Base-by-base conservation (phyloP, 2,888 invertebrate genomes). In the Orgyia antiqua region DNA sequence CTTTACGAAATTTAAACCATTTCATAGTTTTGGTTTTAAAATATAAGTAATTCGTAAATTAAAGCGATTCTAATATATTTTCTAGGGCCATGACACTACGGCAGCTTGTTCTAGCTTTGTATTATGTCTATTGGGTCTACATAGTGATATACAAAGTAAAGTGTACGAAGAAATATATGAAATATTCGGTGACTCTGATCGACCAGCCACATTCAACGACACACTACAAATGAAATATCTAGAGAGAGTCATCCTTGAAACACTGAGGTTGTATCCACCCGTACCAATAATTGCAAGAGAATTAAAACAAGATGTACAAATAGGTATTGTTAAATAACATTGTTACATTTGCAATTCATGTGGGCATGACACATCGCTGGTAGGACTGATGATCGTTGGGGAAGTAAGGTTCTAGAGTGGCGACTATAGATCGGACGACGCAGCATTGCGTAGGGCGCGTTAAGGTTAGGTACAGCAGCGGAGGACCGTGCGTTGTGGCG, bases 21-120 rank as follows among this genome's bases (percentile, higher is more conserved):
- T n/a, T n/a, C n/a, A n/a, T n/a, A n/a, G n/a, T n/a, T n/a, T n/a
- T n/a, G n/a, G n/a, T n/a, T n/a, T n/a, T n/a, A n/a, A n/a, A n/a
- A n/a, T n/a, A n/a, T n/a, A n/a, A n/a, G n/a, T n/a, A n/a, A n/a
- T n/a, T n/a, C n/a, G n/a, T n/a, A n/a, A n/a, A n/a, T n/a, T n/a
- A n/a, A n/a, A n/a, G n/a, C n/a, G n/a, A n/a, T n/a, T n/a, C n/a
- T n/a, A n/a, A n/a, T n/a, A n/a, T n/a, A n/a, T n/a, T n/a, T 29
- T 31, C 18, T 27, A 86, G 87, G 87, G 87, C 8, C 87, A 87
- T 41, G 87, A 87, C 39, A 87, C 87, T 0, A 87, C 80, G 1
- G 84, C 87, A 6, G 94, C 96, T 17, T 96, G 94, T 1, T 93
- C 95, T 44, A 94, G 94, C 66, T 97, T 96, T 88, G 92, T 94